Evolutionary conservation across 2,113 vertebrate species (phyloP), one percentile per base, ranked within the genome.

Genomic region (Mola mola): DNA sequence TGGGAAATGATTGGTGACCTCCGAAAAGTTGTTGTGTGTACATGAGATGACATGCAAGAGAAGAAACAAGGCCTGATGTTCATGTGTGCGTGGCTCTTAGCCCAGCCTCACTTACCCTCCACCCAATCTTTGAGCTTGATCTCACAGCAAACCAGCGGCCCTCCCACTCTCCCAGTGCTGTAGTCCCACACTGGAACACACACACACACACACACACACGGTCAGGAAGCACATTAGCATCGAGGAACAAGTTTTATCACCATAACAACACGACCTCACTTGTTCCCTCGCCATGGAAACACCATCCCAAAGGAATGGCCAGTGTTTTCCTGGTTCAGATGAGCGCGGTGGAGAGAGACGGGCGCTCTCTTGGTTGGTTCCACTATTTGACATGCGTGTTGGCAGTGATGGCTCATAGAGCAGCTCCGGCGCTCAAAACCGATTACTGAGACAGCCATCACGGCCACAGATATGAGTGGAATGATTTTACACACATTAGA

Each of bases 81-180:
- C 47, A 60, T 53, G 52, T 55, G 37, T 58, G 53, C 24, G 13
- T 22, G 12, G 13, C 15, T 53, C 17, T 4, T 17, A 13, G 44
- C 20, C 13, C 21, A 2, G 22, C 42, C 2, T 37, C 34, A 82
- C 89, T 93, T 84, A 98, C 97, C 97, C 93, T 98, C 96, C 62
- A 93, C 89, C 97, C 97, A 98, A 92, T 96, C 96, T 88, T 93
- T 77, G 44, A 98, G 88, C 46, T 94, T 95, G 84, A 98, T 93
- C 88, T 98, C 96, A 90, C 93, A 95, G 87, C 96, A 98, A 67
- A 95, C 90, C 81, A 98, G 89, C 1, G 97, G 97, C 3, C 93
- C 95, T 69, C 97, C 97, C 33, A 98, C 96, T 93, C 97, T 90
- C 67, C 97, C 96, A 28, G 96, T 97, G 76, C 94, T 95, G 77